phyloP scores from a whole-genome alignment of 2,888 invertebrate genomes.

The Ashinkailepas kermadecensis region DNA sequence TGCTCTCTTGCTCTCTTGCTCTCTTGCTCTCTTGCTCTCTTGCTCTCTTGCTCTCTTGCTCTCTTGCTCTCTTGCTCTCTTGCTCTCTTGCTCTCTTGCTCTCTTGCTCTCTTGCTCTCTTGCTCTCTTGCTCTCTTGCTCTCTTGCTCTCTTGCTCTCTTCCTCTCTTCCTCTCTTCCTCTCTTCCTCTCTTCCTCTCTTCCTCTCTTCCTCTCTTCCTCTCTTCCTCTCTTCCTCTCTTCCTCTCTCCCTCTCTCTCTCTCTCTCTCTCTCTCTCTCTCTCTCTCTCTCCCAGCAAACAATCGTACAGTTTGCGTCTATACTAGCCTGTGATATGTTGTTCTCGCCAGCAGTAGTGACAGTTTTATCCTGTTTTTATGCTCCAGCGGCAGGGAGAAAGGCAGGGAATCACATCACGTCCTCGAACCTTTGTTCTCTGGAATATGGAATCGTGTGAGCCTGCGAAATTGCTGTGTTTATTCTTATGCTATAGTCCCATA shows the following conservation, averaged over 20 bases:
- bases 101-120: conserved; percentile 1
- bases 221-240: conserved; percentile 12
- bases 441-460: too few species aligned
- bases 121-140: not conserved
- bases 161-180: not conserved
- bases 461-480: too few species aligned
- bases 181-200: not conserved
- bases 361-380: too few species aligned
- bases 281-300: not conserved
- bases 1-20: not conserved
- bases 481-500: too few species aligned
- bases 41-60: not conserved
- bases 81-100: too few species aligned
- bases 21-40: not conserved
- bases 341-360: too few species aligned
- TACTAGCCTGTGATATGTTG: too few species aligned
- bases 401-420: too few species aligned
- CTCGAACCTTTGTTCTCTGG: too few species aligned
- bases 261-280: not conserved
- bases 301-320: too few species aligned
- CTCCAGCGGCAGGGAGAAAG: too few species aligned
- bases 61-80: not conserved
- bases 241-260: not conserved
- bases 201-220: not conserved
- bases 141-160: not conserved